These are phyloP conservation scores for Geophilus truncorum DNA, from an alignment of 2,888 invertebrate species.

Conservation along the genomic window DNA sequence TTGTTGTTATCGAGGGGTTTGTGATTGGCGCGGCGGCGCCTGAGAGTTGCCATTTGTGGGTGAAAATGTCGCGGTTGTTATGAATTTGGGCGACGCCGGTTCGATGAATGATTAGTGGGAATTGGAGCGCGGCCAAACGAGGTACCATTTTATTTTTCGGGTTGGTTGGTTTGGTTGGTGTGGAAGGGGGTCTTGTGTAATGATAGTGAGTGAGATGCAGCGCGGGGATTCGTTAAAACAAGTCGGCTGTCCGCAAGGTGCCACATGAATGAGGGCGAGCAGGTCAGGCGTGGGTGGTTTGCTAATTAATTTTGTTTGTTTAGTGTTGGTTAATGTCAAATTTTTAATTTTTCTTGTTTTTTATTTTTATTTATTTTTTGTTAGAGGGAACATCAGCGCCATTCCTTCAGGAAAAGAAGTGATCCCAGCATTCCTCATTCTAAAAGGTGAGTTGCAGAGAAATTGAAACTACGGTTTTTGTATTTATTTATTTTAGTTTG, in stretches of 20 bases:
- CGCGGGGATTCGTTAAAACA: not conserved
- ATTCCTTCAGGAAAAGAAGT: conserved; percentile 63
- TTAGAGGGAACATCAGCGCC: conserved; percentile 62
- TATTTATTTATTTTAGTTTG: too few species aligned
- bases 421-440: conserved; percentile 66
- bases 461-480: too few species aligned
- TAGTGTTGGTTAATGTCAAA: not conserved
- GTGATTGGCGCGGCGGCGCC: not conserved
- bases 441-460: conserved; percentile 44
- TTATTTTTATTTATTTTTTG: conserved; percentile 44
- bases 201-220: conserved; percentile 13
- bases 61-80: conserved; percentile 13
- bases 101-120: conserved; percentile 19
- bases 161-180: not conserved
- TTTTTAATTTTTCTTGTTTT: conserved; percentile 30
- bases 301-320: not conserved
- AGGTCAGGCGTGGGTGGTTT: not conserved
- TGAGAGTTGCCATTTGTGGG: conserved; percentile 11
- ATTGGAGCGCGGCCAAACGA: conserved; percentile 18
- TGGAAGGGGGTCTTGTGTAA: not conserved
- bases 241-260: not conserved
- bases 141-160: not conserved
- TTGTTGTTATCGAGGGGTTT: not conserved
- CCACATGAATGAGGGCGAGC: not conserved
- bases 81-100: not conserved